Base-by-base conservation (phyloP, 2,113 vertebrate genomes). In the Sprattus sprattus region DNA sequence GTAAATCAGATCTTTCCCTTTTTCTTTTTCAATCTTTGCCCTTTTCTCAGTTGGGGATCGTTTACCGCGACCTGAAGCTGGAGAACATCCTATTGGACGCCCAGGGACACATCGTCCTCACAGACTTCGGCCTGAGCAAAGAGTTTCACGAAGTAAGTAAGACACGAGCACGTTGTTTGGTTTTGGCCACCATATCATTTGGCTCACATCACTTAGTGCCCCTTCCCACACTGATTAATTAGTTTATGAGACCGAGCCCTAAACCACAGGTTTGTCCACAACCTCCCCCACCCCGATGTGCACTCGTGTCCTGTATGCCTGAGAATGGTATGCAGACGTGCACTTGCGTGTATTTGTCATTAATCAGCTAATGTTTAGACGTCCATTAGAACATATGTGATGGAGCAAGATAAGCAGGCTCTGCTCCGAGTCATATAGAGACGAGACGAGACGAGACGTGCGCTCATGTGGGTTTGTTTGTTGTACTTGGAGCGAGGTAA, bases 71-170 rank as follows among this genome's bases (percentile, higher is more conserved):
- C 93, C 96, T 99, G 92, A 99, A 99, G 93, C 97, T 99, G 91
- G 98, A 99, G 92, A 99, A 99, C 92, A 97, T 99, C 93, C 95
- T 99, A 0, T 94, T 99, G 15, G 98, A 99, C 94, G 97, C 96
- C 91, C 95, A 93, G 85, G 98, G 98, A 84, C 98, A 99, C 0
- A 96, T 99, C 88, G 97, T 99, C 88, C 95, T 99, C 90, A 99
- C 98, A 90, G 98, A 99, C 92, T 99, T 99, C 84, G 98, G 98
- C 81, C 96, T 99, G 60, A 99, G 98, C 95, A 99, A 99, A 93
- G 98, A 99, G 91, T 99, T 99, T 89, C 97, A 99, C 92, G 97
- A 98, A 96, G 98, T 99, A 91, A 95, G 95, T 39, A 39, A 39
- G 39, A 78, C 64, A 71, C 25, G 5, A 11, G 18, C 6, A 0